Conservation (phyloP, 2,113 vertebrate species). For the Trematocara zebra region DNA sequence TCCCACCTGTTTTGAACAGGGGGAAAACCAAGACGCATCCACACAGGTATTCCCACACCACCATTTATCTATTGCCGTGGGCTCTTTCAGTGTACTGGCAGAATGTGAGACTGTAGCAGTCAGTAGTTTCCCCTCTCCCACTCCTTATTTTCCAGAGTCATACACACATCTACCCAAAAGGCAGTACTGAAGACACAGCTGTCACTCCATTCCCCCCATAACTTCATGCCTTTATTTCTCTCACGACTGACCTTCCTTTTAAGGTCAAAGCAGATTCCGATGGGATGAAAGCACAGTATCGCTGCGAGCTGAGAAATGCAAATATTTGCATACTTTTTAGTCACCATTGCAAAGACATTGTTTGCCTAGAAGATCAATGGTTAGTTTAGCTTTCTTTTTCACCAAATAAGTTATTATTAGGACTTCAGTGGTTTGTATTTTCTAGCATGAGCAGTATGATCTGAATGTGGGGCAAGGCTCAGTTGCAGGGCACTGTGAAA, state of each 20-base stretch:
- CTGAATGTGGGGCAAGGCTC: constrained; percentile 60
- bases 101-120: constrained; percentile 5
- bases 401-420: not conserved
- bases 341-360: not conserved
- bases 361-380: not conserved
- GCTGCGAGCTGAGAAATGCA: not conserved
- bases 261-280: constrained; percentile 2
- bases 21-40: not conserved
- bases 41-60: not conserved
- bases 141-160: not conserved
- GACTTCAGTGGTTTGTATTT: not conserved
- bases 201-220: constrained; percentile 27
- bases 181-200: constrained; percentile 32
- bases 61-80: not conserved
- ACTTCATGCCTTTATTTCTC: constrained; percentile 5
- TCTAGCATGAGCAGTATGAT: not conserved
- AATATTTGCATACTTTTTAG: not conserved
- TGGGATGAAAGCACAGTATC: not conserved
- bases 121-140: not conserved
- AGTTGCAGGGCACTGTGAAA: constrained; percentile 22
- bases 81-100: constrained; percentile 1
- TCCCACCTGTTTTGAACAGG: not conserved
- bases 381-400: not conserved
- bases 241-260: constrained; percentile 6
- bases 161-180: not conserved